Evolutionary conservation across 2,113 vertebrate genomes (phyloP), one percentile per base, ranked within the genome.

Genomic region (Patagioenas fasciata): DNA sequence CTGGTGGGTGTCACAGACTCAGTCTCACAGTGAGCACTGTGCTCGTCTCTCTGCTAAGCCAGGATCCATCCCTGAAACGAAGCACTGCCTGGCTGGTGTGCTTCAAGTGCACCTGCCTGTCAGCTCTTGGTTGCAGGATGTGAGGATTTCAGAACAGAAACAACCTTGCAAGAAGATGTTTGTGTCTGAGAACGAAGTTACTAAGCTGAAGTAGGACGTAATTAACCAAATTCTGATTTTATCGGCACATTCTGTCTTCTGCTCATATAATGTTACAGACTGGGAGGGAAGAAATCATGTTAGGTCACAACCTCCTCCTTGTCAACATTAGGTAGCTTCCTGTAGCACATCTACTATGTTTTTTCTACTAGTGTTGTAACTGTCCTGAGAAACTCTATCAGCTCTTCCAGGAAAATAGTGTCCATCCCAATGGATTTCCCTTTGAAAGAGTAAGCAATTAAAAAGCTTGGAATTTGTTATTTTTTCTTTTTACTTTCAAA

Each of bases 1-100:
- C 29, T 75, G 80, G 65, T 74, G 40, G 26, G 36, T 54, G 54
- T 70, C 80, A n/a, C 47, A 75, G 84, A 12, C 62, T 66, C 3
- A 2, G 38, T 32, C 29, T 83, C 50, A 32, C 25, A 11, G 56
- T 5, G 38, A 66, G 56, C 26, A 5, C n/a, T 12, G 44, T 19
- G 64, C 70, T 81, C 53, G 48, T n/a, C 29, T 36, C 15, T 23
- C 50, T 62, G 50, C 38, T 51, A 44, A 70, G 13, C 26, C 81
- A 74, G 47, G n/a, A 26, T 8, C 15, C 3, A 0, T n/a, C 34
- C 31, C 62, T 25, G 50, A 53, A 71, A 15, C 0, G 1, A 28
- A 50, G 29, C 1, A 4, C 54, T 70, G 71, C 58, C 62, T 50
- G 64, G 14, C 56, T 71, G 50, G 26, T 40, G 5, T 1, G 1